Evolutionary conservation across 2,113 vertebrate genomes (phyloP).

Genomic region (Oenanthe oenanthe): DNA sequence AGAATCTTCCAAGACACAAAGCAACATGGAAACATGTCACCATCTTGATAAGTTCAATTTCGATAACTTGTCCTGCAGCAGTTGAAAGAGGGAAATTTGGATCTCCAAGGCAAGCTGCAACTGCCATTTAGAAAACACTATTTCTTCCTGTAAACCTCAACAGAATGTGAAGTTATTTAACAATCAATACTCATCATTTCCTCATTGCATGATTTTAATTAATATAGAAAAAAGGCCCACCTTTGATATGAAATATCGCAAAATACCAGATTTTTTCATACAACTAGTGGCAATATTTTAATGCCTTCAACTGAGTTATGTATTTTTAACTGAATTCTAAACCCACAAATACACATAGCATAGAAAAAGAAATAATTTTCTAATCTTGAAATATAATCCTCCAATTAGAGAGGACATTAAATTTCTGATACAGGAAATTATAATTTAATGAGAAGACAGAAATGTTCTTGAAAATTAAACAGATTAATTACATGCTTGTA

Average conservation of each 20-base stretch:
- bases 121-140: neutral
- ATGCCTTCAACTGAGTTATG: neutral
- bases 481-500: neutral
- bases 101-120: neutral
- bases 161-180: neutral
- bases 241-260: neutral
- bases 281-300: neutral
- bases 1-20: neutral
- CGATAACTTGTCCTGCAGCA: neutral
- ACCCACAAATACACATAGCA: neutral
- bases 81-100: neutral
- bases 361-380: neutral
- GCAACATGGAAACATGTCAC: neutral
- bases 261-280: neutral
- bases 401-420: neutral
- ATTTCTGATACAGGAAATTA: conserved; percentile 24
- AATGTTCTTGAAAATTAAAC: conserved; percentile 31
- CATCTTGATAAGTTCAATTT: neutral
- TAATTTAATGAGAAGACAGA: conserved; percentile 16
- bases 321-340: neutral
- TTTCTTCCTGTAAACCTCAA: neutral
- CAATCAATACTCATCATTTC: neutral
- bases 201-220: neutral
- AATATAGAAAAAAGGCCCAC: neutral
- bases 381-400: conserved; percentile 3